These are phyloP conservation scores for Dromius quadrimaculatus DNA, from an alignment of 2,888 invertebrate genomes.

Conservation along the genomic window DNA sequence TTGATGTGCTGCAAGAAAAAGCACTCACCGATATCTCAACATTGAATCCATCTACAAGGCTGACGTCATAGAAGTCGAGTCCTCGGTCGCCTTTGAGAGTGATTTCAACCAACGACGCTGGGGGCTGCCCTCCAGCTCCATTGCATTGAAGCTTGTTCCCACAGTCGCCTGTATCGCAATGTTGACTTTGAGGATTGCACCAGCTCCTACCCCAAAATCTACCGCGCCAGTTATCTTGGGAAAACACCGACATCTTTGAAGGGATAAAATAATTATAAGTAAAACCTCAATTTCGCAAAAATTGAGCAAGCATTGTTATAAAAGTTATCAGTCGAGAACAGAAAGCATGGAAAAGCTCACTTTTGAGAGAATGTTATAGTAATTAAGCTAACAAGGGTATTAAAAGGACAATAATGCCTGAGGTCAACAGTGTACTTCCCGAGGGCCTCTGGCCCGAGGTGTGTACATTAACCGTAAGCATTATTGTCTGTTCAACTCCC, in stretches of 20 bases:
- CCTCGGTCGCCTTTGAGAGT: conserved; percentile 61
- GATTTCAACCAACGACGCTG: conserved; percentile 65
- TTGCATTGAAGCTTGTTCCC: conserved; percentile 61
- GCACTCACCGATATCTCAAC: conserved; percentile 59
- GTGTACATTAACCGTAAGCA: no score
- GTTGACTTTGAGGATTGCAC: conserved; percentile 58
- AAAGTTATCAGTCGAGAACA: no score
- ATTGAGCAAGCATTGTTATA: no score
- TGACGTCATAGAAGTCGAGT: conserved; percentile 66
- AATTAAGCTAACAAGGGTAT: no score
- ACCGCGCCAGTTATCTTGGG: conserved; percentile 62
- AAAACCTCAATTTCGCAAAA: no score
- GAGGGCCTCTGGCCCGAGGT: no score
- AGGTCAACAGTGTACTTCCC: no score
- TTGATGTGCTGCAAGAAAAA: not conserved
- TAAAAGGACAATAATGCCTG: no score
- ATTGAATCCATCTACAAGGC: conserved; percentile 67
- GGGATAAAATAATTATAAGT: not conserved
- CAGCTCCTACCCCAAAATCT: conserved; percentile 63
- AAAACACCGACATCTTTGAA: conserved; percentile 41
- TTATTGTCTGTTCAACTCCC: no score
- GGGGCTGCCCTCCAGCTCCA: conserved; percentile 64
- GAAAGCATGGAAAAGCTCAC: no score
- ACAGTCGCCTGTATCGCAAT: conserved; percentile 62
- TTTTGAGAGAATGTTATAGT: not conserved